Evolutionary conservation across 2,888 invertebrate species (phyloP), one percentile per base, ranked within the genome.

Genomic region (Cheiracanthium punctorium): DNA sequence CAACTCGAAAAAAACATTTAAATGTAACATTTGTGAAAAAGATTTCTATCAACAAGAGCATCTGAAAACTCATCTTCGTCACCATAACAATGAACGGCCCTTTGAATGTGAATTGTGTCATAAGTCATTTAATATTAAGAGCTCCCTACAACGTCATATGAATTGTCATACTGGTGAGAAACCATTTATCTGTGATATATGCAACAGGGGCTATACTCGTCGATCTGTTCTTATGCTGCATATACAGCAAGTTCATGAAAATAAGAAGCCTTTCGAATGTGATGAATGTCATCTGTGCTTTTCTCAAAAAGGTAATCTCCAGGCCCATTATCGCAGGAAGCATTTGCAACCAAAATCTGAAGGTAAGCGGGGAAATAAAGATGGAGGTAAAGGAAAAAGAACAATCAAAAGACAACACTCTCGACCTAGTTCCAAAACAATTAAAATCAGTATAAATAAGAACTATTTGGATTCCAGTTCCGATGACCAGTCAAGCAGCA

Each of bases 1-100:
- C 52, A 58, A 82, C 12, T 73, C 73, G n/a, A 87, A 84, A 29
- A 88, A 87, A 41, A 74, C 87, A 7, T 89, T 79, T 73, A 86
- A 81, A 28, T 89, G 89, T 67, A 74, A 90, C 4, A 82, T 90
- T 17, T 93, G 92, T 90, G 90, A 90, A 10, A 80, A 80, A 52
- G 80, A 80, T 48, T 80, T 86, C 37, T 75, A 24, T 17, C 80
- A 85, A 41, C 74, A 85, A 30, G 75, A 80, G 41, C 85, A 80
- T 33, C 20, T 85, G n/a, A 79, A 74, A 70, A 69, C 85, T n/a
- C 85, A 85, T 33, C 69, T 85, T 17, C 85, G 85, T 5, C 73
- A 85, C n/a, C 85, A 85, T 41, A 80, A 84, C 29, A 84, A 84
- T 73, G 84, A 84, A 24, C 37, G 85, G 14, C 85, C 85, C 33